A percentile compares a stretch with the other conserved stretches of the same genome.
These are phyloP conservation scores for Tragelaphus scriptus DNA, from an alignment of 2,113 vertebrate species.

Conservation along the genomic window DNA sequence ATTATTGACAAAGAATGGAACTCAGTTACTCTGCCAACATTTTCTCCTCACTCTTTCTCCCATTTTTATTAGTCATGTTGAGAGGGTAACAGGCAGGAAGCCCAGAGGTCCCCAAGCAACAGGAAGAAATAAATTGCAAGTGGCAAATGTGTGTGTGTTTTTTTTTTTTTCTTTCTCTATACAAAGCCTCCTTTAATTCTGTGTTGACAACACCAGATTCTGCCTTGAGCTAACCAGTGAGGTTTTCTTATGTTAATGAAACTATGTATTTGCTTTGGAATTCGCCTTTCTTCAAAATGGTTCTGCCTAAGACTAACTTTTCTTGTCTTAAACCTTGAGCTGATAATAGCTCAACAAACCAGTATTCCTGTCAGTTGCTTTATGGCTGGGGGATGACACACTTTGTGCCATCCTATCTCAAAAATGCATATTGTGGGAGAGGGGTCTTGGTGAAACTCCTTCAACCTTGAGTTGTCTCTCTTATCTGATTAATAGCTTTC, in stretches of 20 bases:
- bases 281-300: background rate
- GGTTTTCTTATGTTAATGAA: background rate
- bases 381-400: background rate
- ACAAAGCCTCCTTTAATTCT: background rate
- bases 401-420: background rate
- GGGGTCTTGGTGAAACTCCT: background rate
- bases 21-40: background rate
- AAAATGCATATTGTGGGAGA: background rate
- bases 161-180: background rate
- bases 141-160: background rate
- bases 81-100: background rate
- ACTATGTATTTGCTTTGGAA: background rate
- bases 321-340: background rate
- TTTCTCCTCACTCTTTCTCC: background rate
- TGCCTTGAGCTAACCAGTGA: background rate
- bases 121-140: background rate
- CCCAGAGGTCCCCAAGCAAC: background rate
- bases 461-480: background rate
- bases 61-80: background rate
- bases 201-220: background rate
- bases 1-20: background rate
- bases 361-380: background rate
- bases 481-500: background rate
- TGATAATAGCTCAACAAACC: background rate
- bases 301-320: background rate